Evolutionary conservation across 2,888 invertebrate species (phyloP).

Genomic region (Leucophora obtusa): DNA sequence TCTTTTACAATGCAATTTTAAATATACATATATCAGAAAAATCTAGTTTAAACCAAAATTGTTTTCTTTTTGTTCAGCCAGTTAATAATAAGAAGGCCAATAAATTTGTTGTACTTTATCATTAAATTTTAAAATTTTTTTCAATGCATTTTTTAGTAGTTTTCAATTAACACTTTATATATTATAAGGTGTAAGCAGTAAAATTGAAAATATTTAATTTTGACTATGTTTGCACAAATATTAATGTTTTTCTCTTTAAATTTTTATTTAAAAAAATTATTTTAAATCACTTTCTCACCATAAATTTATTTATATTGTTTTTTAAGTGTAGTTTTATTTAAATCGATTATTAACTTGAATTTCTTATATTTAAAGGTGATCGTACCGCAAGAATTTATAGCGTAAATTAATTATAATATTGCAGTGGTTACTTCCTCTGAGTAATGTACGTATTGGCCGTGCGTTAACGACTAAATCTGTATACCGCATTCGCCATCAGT

Average conservation of each 20-base stretch:
- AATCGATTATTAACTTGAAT: neutral
- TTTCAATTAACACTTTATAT: no score
- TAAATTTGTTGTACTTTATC: no score
- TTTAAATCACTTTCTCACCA: neutral
- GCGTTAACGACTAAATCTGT: slow-evolving; percentile 78
- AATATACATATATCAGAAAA: neutral
- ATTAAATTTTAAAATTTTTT: no score
- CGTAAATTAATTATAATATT: neutral
- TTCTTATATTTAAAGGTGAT: neutral
- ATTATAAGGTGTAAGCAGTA: no score
- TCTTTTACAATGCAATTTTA: neutral
- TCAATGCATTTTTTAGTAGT: no score
- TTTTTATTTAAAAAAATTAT: neutral
- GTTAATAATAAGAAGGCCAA: no score
- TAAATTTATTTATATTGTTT: neutral
- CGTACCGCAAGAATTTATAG: neutral
- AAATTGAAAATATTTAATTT: no score
- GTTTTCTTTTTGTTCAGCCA: neutral
- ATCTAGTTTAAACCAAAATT: neutral
- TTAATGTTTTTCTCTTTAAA: neutral
- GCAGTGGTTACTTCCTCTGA: neutral
- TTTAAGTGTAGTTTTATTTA: neutral
- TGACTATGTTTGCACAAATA: neutral
- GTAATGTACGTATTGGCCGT: slow-evolving; percentile 76
- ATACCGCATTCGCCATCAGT: slow-evolving; percentile 74